phyloP scores from a whole-genome alignment of 2,113 vertebrate species.

The Misgurnus mizolepis region DNA sequence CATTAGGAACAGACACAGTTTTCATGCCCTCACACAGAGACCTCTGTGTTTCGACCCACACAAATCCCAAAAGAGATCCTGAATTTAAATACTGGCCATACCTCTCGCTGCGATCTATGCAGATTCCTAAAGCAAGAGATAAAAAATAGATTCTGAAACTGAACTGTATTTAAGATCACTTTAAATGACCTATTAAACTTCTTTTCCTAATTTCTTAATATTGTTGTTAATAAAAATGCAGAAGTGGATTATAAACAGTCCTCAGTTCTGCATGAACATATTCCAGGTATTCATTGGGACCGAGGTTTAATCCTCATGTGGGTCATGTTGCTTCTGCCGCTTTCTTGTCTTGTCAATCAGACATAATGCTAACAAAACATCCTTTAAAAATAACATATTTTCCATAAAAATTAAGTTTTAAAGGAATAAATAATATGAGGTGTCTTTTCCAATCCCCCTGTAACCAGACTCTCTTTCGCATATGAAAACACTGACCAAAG shows the following conservation, averaged over 20 bases:
- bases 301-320: too few relatives aligned
- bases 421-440: too few relatives aligned
- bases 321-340: too few relatives aligned
- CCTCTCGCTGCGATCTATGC: slow-evolving; percentile 4
- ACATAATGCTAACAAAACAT: too few relatives aligned
- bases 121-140: slow-evolving; percentile 30
- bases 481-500: slow-evolving; percentile 51
- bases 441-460: slow-evolving; percentile 9
- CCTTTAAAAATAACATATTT: too few relatives aligned
- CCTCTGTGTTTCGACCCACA: slow-evolving; percentile 59
- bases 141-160: background rate
- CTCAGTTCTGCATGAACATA: too few relatives aligned
- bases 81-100: slow-evolving; percentile 21
- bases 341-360: too few relatives aligned
- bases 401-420: too few relatives aligned
- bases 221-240: too few relatives aligned
- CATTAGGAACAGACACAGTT: slow-evolving; percentile 73
- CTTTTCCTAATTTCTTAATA: too few relatives aligned
- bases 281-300: too few relatives aligned
- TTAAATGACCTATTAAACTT: background rate
- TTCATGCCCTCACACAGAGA: slow-evolving; percentile 66
- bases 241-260: too few relatives aligned
- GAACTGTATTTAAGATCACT: background rate
- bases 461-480: slow-evolving; percentile 53
- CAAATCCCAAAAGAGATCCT: slow-evolving; percentile 32